Base-by-base conservation (phyloP, 37 sponge, comb jelly and placozoan species). In the Spongia lamella region DNA sequence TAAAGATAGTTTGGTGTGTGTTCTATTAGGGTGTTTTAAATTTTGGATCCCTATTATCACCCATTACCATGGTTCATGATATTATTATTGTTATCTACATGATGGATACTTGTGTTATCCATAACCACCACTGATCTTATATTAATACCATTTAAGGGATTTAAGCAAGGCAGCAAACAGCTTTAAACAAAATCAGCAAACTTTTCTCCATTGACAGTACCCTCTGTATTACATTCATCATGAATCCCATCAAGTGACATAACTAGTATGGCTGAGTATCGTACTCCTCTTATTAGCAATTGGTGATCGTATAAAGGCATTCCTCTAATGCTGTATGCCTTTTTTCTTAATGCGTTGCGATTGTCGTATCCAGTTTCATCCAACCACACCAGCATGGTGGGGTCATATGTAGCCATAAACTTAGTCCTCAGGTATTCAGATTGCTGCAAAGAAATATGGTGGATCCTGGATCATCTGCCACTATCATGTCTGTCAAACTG, bases 391-490 rank as follows among this genome's bases (percentile, higher is more conserved):
- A 71, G 55, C 72, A 54, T 53, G 7, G n/a, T 21, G 1, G 57
- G 58, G 56, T 54, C 16, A 16, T 56, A 56, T n/a, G 20, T 13
- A 16, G 58, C 57, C 73, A 72, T 55, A 34, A 72, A 72, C 58
- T 5, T 50, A 19, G 73, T 36, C 56, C 73, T n/a, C n/a, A n/a
- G n/a, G n/a, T n/a, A n/a, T n/a, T n/a, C n/a, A n/a, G n/a, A n/a
- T n/a, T n/a, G n/a, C n/a, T n/a, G 76, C n/a, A 34, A 20, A 27
- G 52, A 22, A 7, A 49, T 29, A 50, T 7, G 50, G 7, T 21
- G 56, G 58, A 55, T 11, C 57, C 66, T 14, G 78, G 78, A 6
- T 78, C 78, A 50, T 61, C 66, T 47, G 77, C 77, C 6, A 77
- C 66, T 19, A 38, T 77, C 21, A 39, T 77, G 53, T 77, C 66